These are phyloP conservation scores for Centroberyx gerrardi DNA, from an alignment of 2,797 vertebrate species.

Conservation along the genomic window DNA sequence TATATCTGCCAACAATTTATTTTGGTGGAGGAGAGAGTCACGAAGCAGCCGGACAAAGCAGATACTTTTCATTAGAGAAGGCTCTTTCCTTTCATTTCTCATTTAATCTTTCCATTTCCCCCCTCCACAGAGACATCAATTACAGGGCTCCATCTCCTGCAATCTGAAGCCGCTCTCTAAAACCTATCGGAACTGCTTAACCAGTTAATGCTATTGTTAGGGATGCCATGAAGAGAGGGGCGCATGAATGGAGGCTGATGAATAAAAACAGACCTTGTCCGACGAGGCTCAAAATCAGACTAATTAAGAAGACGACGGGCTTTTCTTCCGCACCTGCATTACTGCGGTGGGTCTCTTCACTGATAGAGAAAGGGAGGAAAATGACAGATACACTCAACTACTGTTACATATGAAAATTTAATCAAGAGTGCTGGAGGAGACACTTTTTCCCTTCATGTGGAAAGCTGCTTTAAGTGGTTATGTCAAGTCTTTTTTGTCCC, in stretches of 20 bases:
- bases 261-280: constrained; percentile 66
- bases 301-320: constrained; percentile 58
- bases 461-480: constrained; percentile 53
- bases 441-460: constrained; percentile 40
- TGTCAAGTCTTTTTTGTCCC: constrained; percentile 59
- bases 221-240: constrained; percentile 47
- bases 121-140: constrained; percentile 65
- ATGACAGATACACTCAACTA: constrained; percentile 51
- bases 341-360: constrained; percentile 10
- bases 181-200: constrained; percentile 57
- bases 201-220: constrained; percentile 71
- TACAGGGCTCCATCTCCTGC: constrained; percentile 64
- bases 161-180: constrained; percentile 54
- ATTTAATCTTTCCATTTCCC: constrained; percentile 59
- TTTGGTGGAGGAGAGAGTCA: constrained; percentile 31
- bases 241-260: constrained; percentile 64
- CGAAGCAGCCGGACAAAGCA: constrained; percentile 48
- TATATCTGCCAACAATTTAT: constrained; percentile 56
- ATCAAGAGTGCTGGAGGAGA: constrained; percentile 64
- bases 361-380: constrained; percentile 33
- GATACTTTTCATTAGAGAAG: constrained; percentile 60
- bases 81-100: constrained; percentile 65
- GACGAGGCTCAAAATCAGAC: constrained; percentile 56
- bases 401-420: constrained; percentile 60
- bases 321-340: constrained; percentile 53